Conservation (phyloP, 1,140 invertebrate species). For the Aphis gossypii region DNA sequence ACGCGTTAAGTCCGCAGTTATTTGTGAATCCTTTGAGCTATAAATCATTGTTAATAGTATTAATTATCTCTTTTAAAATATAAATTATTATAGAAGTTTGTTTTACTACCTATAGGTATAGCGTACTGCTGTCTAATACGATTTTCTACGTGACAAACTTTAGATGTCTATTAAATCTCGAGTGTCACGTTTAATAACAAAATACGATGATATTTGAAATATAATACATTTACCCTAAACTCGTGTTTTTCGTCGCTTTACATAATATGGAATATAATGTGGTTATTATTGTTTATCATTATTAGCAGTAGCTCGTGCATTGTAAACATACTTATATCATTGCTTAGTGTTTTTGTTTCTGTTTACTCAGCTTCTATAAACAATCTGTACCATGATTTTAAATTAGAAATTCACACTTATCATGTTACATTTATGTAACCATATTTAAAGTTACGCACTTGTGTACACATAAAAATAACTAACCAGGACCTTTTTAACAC, state of each 20-base stretch:
- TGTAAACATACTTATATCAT: neutral
- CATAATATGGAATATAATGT: constrained; percentile 1
- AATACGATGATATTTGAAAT: neutral
- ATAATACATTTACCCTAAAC: neutral
- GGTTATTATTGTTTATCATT: neutral
- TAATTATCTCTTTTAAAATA: neutral
- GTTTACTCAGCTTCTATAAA: constrained; percentile 22
- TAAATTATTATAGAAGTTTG: neutral
- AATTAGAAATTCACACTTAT: constrained; percentile 12
- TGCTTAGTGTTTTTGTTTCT: neutral
- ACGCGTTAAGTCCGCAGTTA: neutral
- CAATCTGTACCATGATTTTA: constrained; percentile 4
- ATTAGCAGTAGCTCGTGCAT: neutral
- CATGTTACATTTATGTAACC: neutral
- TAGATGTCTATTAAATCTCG: neutral
- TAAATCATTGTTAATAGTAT: neutral
- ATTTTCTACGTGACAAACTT: constrained; percentile 3
- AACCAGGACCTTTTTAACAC: neutral
- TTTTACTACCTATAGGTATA: neutral
- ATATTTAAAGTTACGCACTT: neutral
- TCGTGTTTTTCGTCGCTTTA: constrained; percentile 7
- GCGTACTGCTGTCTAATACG: neutral
- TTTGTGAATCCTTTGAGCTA: neutral
- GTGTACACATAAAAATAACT: neutral
- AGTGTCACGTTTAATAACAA: neutral